A percentile compares a stretch with the other conserved stretches of the same genome.
These are phyloP conservation scores for Proterorhinus semilunaris DNA, from an alignment of 2,113 vertebrate genomes.

Conservation along the genomic window DNA sequence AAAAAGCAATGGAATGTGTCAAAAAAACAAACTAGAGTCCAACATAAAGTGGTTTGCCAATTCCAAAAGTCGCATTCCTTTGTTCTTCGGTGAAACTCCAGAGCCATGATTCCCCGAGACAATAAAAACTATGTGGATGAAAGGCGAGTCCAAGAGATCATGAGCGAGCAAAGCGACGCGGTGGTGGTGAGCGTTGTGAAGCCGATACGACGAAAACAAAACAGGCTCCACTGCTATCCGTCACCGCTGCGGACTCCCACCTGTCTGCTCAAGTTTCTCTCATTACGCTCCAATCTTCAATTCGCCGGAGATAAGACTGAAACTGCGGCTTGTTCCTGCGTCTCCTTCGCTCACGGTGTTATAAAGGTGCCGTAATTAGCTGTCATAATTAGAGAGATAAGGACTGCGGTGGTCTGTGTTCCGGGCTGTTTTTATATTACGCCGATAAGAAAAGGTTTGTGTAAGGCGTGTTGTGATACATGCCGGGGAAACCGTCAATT, in stretches of 20 bases:
- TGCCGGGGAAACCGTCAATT: conserved; percentile 2
- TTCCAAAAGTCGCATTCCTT: not conserved
- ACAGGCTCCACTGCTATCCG: not conserved
- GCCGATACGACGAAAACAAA: not conserved
- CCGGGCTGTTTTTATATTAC: conserved; percentile 13
- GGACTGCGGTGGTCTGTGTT: conserved; percentile 5
- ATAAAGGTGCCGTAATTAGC: conserved; percentile 24
- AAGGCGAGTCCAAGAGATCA: not conserved
- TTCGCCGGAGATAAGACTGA: not conserved
- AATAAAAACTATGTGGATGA: not conserved
- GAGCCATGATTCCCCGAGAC: not conserved
- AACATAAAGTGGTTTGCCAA: not conserved
- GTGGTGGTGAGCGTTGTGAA: not conserved
- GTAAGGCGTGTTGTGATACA: conserved; percentile 31
- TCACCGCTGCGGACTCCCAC: not conserved
- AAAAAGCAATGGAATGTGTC: too few species aligned
- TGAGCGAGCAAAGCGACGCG: not conserved
- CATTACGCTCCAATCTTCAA: not conserved
- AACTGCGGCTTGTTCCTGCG: not conserved
- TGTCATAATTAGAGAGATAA: conserved; percentile 43
- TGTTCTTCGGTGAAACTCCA: not conserved
- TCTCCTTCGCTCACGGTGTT: conserved; percentile 5
- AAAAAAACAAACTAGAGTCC: not conserved
- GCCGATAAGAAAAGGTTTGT: conserved; percentile 31
- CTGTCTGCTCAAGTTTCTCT: conserved; percentile 12